Evolutionary conservation across 1,140 invertebrate species (phyloP), one percentile per base, ranked within the genome.

Genomic region (Asobara japonica): DNA sequence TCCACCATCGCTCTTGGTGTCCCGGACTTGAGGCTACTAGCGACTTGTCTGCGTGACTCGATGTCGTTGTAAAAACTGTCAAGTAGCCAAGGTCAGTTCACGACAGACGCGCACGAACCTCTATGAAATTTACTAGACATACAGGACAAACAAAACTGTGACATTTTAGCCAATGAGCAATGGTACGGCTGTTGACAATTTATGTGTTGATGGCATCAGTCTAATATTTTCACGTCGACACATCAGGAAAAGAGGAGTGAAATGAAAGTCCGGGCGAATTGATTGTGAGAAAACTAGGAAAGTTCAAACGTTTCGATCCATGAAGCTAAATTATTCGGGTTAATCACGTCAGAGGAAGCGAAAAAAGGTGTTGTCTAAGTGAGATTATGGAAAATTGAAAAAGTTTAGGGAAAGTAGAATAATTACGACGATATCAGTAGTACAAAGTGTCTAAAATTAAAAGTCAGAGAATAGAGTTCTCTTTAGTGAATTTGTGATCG

Each of bases 21-120:
- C 67, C 67, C 48, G 67, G 67, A 69, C 67, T 31, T 69, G 13
- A 18, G 27, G 45, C 67, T 69, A 69, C 48, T 20, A 62, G 51
- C 5, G 51, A 56, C 51, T 25, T 22, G 20, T 56, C 51, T 70
- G 68, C 68, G 68, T 70, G 68, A 70, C 68, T 70, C 60, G 20
- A 56, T 30, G 33, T 64, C 68, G 31, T 70, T 70, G 51, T 38
- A 62, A 70, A 62, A 68, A 68, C 27, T 68, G 16, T 56, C 48
- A n/a, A 60, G 45, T 60, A 29, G 18, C 27, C 30, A 33, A 41
- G 65, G 31, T 66, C 65, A 65, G 62, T 65, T 18, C 29, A 18
- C 18, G 25, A 29, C 62, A 64, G 29, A 31, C 20, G 11, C 16
- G 16, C 31, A 29, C 61, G 20, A 65, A 65, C 13, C 33, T 16